A percentile compares a stretch with the other conserved stretches of the same genome.
Evolutionary conservation across 1,140 invertebrate genomes (phyloP).

Genomic region (Babylonia areolata): DNA sequence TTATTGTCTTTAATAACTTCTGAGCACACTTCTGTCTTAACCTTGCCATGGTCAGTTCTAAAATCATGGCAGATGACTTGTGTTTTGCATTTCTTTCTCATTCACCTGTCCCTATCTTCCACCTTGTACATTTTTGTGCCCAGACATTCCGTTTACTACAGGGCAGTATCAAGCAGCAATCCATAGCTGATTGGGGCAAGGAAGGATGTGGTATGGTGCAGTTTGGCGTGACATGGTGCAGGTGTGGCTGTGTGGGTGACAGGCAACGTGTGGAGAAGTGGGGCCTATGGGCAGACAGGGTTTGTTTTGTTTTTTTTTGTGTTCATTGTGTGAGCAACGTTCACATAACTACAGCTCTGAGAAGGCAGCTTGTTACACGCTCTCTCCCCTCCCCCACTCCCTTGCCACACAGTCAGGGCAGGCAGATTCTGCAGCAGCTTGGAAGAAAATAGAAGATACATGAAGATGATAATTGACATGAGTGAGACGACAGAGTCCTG

Average conservation of each 20-base stretch:
- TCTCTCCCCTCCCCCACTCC: background rate
- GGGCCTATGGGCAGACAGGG: constrained; percentile 15
- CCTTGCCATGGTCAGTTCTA: too few relatives aligned
- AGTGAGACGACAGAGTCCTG: too few relatives aligned
- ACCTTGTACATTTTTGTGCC: too few relatives aligned
- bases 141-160: too few relatives aligned
- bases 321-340: constrained; percentile 23
- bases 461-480: too few relatives aligned
- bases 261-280: background rate
- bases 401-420: constrained; percentile 7
- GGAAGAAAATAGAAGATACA: too few relatives aligned
- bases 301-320: constrained; percentile 12
- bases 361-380: constrained; percentile 37
- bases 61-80: too few relatives aligned
- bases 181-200: background rate
- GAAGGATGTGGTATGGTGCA: background rate
- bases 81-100: too few relatives aligned
- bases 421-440: background rate
- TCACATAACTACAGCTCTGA: constrained; percentile 36
- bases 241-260: background rate
- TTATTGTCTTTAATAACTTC: background rate
- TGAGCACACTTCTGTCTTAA: too few relatives aligned
- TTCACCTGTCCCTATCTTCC: too few relatives aligned
- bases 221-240: background rate
- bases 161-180: background rate